Evolutionary conservation across 2,113 vertebrate genomes (phyloP).

Genomic region (Trichomycterus rosablanca): DNA sequence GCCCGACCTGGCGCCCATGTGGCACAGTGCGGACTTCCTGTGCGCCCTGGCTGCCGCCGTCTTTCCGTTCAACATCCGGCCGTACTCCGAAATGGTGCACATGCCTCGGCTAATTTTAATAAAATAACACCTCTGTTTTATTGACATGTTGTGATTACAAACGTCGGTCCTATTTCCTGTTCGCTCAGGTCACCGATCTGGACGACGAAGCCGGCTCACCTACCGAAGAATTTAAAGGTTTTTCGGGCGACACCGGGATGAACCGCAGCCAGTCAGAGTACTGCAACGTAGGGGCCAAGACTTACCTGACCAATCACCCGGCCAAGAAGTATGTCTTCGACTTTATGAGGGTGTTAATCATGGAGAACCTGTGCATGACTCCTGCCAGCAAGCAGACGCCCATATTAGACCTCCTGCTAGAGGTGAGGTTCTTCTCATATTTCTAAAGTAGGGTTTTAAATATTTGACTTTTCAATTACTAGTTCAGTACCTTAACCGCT

Average conservation of each 20-base stretch:
- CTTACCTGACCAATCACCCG: constrained; percentile 95
- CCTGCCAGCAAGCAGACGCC: constrained; percentile 96
- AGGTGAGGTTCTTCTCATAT: constrained; percentile 66
- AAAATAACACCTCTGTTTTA: no score
- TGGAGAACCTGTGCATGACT: constrained; percentile 93
- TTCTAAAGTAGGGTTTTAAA: no score
- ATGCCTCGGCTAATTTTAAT: no score
- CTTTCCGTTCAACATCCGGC: constrained; percentile 96
- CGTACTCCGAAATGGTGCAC: constrained; percentile 93
- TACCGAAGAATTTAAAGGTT: constrained; percentile 93
- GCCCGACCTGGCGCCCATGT: constrained; percentile 85
- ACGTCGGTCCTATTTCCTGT: neutral
- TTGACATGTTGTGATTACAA: no score
- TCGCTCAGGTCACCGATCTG: constrained; percentile 87
- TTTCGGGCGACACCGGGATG: constrained; percentile 89
- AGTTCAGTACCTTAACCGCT: no score
- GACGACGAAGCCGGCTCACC: constrained; percentile 94
- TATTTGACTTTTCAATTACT: no score
- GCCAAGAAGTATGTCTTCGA: constrained; percentile 98
- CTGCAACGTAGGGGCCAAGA: constrained; percentile 94
- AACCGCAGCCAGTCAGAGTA: constrained; percentile 98
- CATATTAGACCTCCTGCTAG: constrained; percentile 86
- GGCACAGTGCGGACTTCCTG: constrained; percentile 95
- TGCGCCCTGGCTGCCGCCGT: constrained; percentile 87
- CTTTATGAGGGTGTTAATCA: constrained; percentile 96